Evolutionary conservation across 2,888 invertebrate genomes (phyloP), one percentile per base, ranked within the genome.

Genomic region (Patella ulyssiponensis): DNA sequence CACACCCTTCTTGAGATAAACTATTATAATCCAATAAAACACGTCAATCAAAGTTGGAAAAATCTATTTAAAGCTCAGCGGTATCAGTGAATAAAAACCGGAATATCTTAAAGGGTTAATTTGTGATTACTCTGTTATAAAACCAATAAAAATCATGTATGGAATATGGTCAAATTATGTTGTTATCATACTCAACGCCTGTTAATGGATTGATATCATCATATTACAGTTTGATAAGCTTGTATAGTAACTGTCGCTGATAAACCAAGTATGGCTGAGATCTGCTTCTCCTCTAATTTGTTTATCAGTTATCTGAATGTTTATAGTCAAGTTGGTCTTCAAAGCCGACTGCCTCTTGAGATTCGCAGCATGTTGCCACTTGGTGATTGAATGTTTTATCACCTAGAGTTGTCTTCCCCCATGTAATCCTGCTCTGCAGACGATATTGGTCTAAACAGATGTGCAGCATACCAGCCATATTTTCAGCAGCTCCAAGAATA

Each of bases 241-340:
- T 23, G 14, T 64, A 23, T 23, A 64, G 64, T 64, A 64, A 64
- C 20, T 64, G 20, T 64, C 20, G 20, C 11, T 12, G 64, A 64
- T 64, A 64, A 64, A 64, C 64, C 14, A 64, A 64, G 64, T 64
- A 64, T 64, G 64, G 20, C 23, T 23, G 0, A 64, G 20, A 64
- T 64, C 64, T 64, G 64, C 23, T 23, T 23, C 23, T 20, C 23
- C 23, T 64, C 64, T 64, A 64, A 64, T 64, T 64, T 64, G 64
- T 64, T 64, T 64, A 64, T 64, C 64, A 64, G 20, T 64, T 64
- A 64, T 64, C 64, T 23, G 64, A 64, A 64, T 64, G 64, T 64
- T 64, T 64, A 64, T 64, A 64, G 64, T 64, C 64, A 64, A 64
- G 20, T 64, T 64, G 64, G 20, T 64, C 64, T 64, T 64, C 64